Conservation (phyloP, 2,113 vertebrate species). For the Saccopteryx bilineata region DNA sequence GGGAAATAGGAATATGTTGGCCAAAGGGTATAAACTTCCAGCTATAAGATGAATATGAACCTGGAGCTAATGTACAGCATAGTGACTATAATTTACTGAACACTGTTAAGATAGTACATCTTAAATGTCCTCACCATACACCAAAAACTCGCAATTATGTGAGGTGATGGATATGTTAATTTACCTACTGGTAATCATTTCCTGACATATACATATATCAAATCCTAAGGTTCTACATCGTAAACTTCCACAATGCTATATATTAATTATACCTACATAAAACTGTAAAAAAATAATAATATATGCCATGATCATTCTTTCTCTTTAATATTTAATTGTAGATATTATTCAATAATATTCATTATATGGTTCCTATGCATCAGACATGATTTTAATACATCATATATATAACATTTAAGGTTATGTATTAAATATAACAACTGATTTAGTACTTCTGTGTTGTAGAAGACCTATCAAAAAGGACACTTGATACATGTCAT, state of each 20-base stretch:
- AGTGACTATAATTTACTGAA: neutral
- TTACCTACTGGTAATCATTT: neutral
- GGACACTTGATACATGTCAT: neutral
- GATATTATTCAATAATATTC: neutral
- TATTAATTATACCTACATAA: neutral
- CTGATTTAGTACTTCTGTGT: neutral
- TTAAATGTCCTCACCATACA: neutral
- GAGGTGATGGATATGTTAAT: neutral
- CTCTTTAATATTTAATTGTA: slow-evolving; percentile 5
- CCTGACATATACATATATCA: neutral
- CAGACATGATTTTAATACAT: neutral
- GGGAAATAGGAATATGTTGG: neutral
- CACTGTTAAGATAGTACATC: neutral
- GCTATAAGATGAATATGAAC: neutral
- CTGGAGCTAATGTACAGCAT: neutral
- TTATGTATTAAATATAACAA: neutral
- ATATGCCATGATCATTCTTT: neutral
- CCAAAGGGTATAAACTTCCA: neutral
- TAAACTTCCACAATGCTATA: neutral
- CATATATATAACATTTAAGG: neutral
- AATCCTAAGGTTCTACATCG: neutral
- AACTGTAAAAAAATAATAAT: neutral
- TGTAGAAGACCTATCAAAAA: neutral
- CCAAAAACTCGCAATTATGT: neutral
- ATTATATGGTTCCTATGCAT: neutral